These are phyloP conservation scores for Cantharis flavilabris DNA, from an alignment of 2,888 invertebrate species.

Conservation along the genomic window DNA sequence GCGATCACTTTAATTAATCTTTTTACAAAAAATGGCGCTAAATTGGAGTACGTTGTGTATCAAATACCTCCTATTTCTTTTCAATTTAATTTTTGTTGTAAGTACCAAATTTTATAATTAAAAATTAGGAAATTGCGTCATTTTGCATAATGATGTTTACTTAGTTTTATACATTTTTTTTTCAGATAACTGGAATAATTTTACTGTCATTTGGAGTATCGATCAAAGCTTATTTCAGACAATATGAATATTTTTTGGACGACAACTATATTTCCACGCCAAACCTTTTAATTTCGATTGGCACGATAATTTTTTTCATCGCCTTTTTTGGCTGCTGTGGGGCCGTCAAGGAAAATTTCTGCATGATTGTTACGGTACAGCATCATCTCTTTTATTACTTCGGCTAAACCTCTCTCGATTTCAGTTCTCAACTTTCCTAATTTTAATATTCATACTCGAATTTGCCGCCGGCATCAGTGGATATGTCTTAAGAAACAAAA, in stretches of 20 bases:
- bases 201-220: conserved; percentile 83
- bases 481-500: conserved; percentile 73
- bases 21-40: conserved; percentile 42
- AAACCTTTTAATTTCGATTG: conserved; percentile 84
- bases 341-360: conserved; percentile 93
- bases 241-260: conserved; percentile 80
- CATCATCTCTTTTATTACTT: neutral
- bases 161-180: conserved; percentile 41
- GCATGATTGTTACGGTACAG: conserved; percentile 85
- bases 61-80: conserved; percentile 83
- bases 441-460: conserved; percentile 83
- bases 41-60: conserved; percentile 61
- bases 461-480: conserved; percentile 82
- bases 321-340: conserved; percentile 97
- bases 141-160: neutral
- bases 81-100: conserved; percentile 86
- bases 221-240: conserved; percentile 71
- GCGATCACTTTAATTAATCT: neutral
- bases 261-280: conserved; percentile 84
- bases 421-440: conserved; percentile 76
- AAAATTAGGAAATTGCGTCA: neutral
- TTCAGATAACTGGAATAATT: conserved; percentile 84
- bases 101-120: neutral
- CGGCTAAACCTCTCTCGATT: conserved; percentile 26
- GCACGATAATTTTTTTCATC: conserved; percentile 86